Evolutionary conservation across 2,113 vertebrate species (phyloP).

Genomic region (Leptobrachium ailaonicum): DNA sequence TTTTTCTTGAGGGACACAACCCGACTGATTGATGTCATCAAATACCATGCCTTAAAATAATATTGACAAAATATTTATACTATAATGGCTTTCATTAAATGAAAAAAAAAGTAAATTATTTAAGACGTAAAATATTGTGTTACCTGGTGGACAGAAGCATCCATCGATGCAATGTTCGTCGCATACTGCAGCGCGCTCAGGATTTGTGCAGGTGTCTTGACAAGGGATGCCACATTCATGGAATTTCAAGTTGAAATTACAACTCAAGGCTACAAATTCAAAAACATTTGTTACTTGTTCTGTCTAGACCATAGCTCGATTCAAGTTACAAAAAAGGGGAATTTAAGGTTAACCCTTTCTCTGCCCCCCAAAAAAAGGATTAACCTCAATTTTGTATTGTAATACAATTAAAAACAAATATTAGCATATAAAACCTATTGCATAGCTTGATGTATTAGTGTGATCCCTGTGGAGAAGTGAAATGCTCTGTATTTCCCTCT

Average conservation of each 20-base stretch:
- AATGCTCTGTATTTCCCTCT: too few species aligned
- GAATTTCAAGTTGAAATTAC: conserved; percentile 73
- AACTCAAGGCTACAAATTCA: conserved; percentile 67
- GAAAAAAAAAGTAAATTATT: neutral
- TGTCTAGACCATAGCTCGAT: too few species aligned
- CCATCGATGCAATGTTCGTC: conserved; percentile 75
- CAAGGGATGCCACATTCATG: conserved; percentile 78
- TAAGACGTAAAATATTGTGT: neutral
- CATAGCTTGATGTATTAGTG: too few species aligned
- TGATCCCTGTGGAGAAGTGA: too few species aligned
- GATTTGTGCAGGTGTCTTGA: conserved; percentile 76
- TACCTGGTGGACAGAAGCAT: conserved; percentile 83
- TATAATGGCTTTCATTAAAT: neutral
- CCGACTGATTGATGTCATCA: conserved; percentile 76
- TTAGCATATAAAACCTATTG: too few species aligned
- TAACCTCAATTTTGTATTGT: too few species aligned
- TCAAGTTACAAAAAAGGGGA: too few species aligned
- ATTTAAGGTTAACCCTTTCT: too few species aligned
- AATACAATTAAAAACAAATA: too few species aligned
- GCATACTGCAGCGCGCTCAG: conserved; percentile 72
- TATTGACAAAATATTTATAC: neutral
- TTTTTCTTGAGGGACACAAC: conserved; percentile 70
- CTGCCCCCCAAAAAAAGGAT: too few species aligned
- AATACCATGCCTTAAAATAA: conserved; percentile 75
- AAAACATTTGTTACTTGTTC: conserved; percentile 1